phyloP scores from a whole-genome alignment of 1,140 invertebrate species.

The Zaprionus ghesquierei region DNA sequence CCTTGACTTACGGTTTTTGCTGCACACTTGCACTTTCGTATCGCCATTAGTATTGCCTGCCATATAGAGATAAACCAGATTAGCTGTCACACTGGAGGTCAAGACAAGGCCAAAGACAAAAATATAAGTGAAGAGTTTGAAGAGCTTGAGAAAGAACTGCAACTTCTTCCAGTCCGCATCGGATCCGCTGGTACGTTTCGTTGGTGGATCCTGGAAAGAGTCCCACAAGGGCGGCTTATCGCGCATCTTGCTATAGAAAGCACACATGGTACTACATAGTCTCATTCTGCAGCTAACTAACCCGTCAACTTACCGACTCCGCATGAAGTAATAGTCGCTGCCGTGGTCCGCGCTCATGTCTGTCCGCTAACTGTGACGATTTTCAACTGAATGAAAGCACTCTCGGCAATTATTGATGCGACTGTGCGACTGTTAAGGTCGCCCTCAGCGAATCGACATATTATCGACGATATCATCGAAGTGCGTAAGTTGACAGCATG shows the following conservation, averaged over 20 bases:
- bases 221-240: conserved; percentile 69
- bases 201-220: conserved; percentile 88
- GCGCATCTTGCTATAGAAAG: conserved; percentile 36
- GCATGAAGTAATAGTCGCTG: conserved; percentile 39
- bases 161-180: conserved; percentile 93
- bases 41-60: conserved; percentile 91
- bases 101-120: conserved; percentile 92
- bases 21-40: conserved; percentile 89
- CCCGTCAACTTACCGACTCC: conserved; percentile 47
- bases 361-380: conserved; percentile 17
- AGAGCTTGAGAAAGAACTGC: conserved; percentile 90
- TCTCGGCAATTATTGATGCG: conserved; percentile 14
- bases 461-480: conserved; percentile 23
- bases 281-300: background rate
- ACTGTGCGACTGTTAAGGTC: conserved; percentile 11
- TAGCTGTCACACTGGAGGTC: conserved; percentile 90
- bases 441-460: background rate
- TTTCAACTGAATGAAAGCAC: conserved; percentile 47
- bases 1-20: conserved; percentile 83
- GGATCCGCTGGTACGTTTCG: conserved; percentile 92
- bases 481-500: conserved; percentile 50
- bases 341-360: conserved; percentile 68
- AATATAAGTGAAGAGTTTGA: conserved; percentile 92
- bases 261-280: background rate
- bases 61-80: conserved; percentile 94